phyloP scores from a whole-genome alignment of 2,113 vertebrate genomes.

The Passer domesticus region DNA sequence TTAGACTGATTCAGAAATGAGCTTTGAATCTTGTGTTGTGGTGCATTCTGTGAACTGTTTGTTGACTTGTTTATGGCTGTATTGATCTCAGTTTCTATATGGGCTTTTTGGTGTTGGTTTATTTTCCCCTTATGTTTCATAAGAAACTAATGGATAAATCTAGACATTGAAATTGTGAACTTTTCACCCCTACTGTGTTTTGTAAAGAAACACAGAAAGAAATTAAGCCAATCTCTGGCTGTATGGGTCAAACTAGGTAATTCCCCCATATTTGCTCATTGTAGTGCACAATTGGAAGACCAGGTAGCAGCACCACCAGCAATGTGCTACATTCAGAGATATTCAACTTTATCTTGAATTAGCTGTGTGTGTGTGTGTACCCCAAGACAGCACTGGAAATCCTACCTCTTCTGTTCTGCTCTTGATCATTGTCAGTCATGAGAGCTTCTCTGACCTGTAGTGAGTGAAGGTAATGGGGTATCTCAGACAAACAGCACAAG shows the following conservation, averaged over 20 bases:
- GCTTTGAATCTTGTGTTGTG: not conserved
- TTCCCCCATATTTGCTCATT: not conserved
- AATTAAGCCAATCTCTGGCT: not conserved
- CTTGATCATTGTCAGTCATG: rapidly evolving
- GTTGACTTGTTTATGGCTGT: not conserved
- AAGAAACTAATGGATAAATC: not conserved
- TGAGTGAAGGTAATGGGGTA: rapidly evolving
- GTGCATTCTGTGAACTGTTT: not conserved
- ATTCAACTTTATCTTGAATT: not conserved
- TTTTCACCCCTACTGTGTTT: not conserved
- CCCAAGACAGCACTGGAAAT: rapidly evolving
- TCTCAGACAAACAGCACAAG: not conserved
- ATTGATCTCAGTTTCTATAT: not conserved
- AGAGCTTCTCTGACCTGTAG: not conserved
- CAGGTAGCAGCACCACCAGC: not conserved
- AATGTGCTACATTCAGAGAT: not conserved
- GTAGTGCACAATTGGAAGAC: not conserved
- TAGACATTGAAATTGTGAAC: not conserved
- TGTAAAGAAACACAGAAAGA: not conserved
- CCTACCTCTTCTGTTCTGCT: not conserved
- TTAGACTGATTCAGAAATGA: not conserved
- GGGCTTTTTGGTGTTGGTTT: not conserved
- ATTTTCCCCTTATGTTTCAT: not conserved
- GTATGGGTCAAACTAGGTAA: not conserved
- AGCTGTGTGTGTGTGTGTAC: not conserved